Conservation (phyloP, 2,888 invertebrate species). For the Deroplatys truncata region DNA sequence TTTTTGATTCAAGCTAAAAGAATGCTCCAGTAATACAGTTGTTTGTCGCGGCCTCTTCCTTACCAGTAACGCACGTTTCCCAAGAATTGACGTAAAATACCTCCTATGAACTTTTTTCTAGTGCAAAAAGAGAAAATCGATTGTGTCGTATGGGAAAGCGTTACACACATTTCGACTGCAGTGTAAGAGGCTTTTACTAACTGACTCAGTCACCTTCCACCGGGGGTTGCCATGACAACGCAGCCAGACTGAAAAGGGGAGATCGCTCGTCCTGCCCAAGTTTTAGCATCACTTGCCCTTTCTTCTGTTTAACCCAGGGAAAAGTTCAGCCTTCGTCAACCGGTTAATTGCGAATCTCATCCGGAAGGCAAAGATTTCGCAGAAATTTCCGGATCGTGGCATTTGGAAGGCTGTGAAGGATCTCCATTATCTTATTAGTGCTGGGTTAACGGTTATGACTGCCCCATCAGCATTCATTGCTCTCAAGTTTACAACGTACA, state of each 20-base stretch:
- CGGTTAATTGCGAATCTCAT: not conserved
- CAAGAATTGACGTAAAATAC: too few relatives aligned
- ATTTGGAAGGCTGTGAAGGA: not conserved
- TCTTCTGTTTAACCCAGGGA: not conserved
- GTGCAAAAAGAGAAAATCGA: not conserved
- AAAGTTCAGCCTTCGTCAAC: not conserved
- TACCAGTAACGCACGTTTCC: too few relatives aligned
- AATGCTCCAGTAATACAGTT: too few relatives aligned
- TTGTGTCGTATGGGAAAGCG: not conserved
- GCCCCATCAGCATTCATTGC: not conserved
- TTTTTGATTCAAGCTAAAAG: too few relatives aligned
- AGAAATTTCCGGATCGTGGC: not conserved
- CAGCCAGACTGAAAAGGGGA: not conserved
- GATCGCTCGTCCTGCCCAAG: not conserved
- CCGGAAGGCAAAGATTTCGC: not conserved
- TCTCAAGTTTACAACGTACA: not conserved
- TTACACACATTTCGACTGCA: not conserved
- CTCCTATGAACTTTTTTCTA: too few relatives aligned
- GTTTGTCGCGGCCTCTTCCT: too few relatives aligned
- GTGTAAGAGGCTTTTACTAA: not conserved
- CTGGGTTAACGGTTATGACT: not conserved
- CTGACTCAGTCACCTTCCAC: not conserved
- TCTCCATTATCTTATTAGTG: not conserved
- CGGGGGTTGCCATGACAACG: not conserved
- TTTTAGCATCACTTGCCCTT: not conserved